Conservation (phyloP, 1,140 invertebrate species). For the Brachystomella parvula region DNA sequence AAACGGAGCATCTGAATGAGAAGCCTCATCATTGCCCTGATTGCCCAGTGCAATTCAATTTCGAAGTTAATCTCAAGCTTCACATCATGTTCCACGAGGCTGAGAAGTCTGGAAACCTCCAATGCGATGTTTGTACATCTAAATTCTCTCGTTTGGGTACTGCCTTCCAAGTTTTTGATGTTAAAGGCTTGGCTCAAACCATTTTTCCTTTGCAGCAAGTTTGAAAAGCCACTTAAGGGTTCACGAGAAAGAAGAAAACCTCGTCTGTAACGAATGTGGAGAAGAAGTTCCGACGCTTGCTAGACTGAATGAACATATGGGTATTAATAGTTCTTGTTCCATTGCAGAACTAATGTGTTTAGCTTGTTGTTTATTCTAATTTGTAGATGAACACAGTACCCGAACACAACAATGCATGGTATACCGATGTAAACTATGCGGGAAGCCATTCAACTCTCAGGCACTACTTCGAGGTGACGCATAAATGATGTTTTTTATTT, state of each 20-base stretch:
- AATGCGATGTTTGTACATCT: constrained; percentile 51
- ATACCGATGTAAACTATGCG: constrained; percentile 28
- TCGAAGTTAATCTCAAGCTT: constrained; percentile 47
- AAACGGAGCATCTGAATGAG: constrained; percentile 53
- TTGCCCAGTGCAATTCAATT: constrained; percentile 56
- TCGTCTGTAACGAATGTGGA: constrained; percentile 60
- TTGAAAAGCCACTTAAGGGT: constrained; percentile 61
- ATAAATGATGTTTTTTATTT: too few relatives aligned
- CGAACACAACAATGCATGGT: constrained; percentile 21
- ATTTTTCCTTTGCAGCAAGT: constrained; percentile 45
- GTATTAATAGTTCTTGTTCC: constrained; percentile 16
- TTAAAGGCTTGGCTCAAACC: not conserved
- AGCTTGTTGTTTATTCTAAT: not conserved
- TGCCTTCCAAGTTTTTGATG: not conserved
- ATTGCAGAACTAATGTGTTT: not conserved
- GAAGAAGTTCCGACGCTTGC: constrained; percentile 60
- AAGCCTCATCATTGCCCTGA: constrained; percentile 55
- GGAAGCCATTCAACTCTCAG: constrained; percentile 23
- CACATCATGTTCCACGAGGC: constrained; percentile 55
- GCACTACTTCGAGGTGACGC: constrained; percentile 23
- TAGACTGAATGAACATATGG: constrained; percentile 34
- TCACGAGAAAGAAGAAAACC: constrained; percentile 60
- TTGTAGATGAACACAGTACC: constrained; percentile 31
- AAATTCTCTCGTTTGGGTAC: constrained; percentile 52
- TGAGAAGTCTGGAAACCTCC: constrained; percentile 52